phyloP scores from a whole-genome alignment of 2,888 invertebrate species.

The Troides aeacus region DNA sequence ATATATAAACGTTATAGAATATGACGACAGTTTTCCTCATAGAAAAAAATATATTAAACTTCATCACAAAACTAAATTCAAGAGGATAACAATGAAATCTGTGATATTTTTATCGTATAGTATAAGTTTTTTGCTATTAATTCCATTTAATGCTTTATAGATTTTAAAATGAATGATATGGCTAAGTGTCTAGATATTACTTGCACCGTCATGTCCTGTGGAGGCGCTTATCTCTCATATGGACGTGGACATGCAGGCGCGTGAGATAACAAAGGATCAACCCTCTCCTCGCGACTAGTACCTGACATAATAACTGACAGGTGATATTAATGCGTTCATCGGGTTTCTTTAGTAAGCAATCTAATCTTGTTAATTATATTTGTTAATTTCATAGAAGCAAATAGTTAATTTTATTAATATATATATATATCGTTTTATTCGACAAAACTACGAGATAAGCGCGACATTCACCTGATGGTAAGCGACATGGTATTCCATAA shows the following conservation, averaged over 20 bases:
- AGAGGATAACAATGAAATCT: background rate
- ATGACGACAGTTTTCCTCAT: too few relatives aligned
- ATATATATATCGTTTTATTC: too few relatives aligned
- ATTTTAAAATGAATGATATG: constrained; percentile 17
- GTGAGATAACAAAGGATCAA: constrained; percentile 30
- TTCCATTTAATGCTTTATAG: background rate
- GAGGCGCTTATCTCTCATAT: constrained; percentile 25
- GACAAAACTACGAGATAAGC: too few relatives aligned
- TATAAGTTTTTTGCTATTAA: background rate
- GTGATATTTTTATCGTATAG: background rate
- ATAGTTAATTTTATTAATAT: too few relatives aligned
- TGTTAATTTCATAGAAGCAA: too few relatives aligned
- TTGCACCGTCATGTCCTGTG: constrained; percentile 25
- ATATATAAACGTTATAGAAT: background rate
- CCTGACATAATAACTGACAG: constrained; percentile 33
- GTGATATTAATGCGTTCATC: constrained; percentile 18
- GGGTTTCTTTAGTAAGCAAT: background rate
- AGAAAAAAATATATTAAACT: too few relatives aligned
- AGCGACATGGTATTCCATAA: too few relatives aligned
- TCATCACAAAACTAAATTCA: too few relatives aligned
- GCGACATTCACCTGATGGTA: too few relatives aligned
- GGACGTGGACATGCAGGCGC: constrained; percentile 26
- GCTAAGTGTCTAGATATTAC: constrained; percentile 20
- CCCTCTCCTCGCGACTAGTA: constrained; percentile 30
- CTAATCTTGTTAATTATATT: too few relatives aligned